Conservation (phyloP, 2,113 vertebrate species). For the Castor canadensis region DNA sequence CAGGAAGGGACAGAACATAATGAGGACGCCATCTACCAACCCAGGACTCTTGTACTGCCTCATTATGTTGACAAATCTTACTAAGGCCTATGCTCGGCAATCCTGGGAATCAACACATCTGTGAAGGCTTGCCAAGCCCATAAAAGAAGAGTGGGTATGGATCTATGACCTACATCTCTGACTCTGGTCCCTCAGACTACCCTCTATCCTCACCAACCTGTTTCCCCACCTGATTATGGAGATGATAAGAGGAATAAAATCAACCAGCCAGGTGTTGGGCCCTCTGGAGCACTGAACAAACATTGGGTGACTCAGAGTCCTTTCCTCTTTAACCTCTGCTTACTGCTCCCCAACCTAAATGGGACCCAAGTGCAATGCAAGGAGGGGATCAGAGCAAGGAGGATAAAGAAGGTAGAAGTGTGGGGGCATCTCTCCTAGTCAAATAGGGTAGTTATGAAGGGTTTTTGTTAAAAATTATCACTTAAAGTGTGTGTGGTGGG, state of each 20-base stretch:
- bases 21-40: neutral
- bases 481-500: neutral
- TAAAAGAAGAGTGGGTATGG: neutral
- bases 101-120: neutral
- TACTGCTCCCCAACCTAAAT: neutral
- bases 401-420: neutral
- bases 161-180: neutral
- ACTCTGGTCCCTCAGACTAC: neutral
- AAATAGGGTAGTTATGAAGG: no score
- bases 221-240: neutral
- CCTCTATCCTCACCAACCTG: neutral
- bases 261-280: neutral
- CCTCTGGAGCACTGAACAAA: neutral
- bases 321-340: neutral
- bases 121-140: neutral
- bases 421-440: neutral
- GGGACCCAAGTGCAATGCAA: neutral
- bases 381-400: neutral
- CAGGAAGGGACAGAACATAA: neutral
- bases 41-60: neutral
- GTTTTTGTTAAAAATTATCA: neutral
- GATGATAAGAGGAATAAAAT: neutral
- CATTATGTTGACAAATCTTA: rapidly evolving
- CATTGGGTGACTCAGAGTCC: neutral
- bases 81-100: neutral